Conservation (phyloP, 2,888 invertebrate species). For the Cephonodes hylas region DNA sequence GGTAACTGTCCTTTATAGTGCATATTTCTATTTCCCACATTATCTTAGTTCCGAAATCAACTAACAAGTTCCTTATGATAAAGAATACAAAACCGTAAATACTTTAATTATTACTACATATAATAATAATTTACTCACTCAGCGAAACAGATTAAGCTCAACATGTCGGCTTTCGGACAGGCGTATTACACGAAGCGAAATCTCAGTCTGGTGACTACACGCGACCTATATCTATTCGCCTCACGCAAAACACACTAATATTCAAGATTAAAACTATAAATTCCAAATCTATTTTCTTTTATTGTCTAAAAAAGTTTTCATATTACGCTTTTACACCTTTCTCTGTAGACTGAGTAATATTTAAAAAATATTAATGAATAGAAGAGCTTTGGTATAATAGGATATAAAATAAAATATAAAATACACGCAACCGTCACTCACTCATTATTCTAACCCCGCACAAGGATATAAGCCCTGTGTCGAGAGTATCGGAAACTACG, state of each 20-base stretch:
- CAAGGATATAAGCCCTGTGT: too few relatives aligned
- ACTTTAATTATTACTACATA: too few relatives aligned
- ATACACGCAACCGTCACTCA: too few relatives aligned
- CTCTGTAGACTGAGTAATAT: background rate
- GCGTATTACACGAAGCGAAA: background rate
- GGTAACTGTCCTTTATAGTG: too few relatives aligned
- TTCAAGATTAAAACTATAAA: background rate
- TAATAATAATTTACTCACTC: too few relatives aligned
- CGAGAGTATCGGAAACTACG: too few relatives aligned
- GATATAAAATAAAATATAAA: too few relatives aligned
- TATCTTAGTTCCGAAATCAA: too few relatives aligned
- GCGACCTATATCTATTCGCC: background rate
- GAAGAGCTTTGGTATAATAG: background rate
- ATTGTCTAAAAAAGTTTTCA: background rate
- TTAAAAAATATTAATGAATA: background rate
- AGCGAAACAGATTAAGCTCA: background rate
- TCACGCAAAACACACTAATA: background rate
- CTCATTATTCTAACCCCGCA: too few relatives aligned
- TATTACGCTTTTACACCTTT: background rate
- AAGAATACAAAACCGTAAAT: too few relatives aligned
- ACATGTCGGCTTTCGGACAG: background rate
- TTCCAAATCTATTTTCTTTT: background rate
- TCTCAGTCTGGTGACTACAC: background rate
- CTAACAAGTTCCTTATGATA: too few relatives aligned
- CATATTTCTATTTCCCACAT: too few relatives aligned